Percentiles rank a stretch among this genome's conserved stretches.
Conservation (phyloP, 2,113 vertebrate genomes). For the Tyrannus savana region DNA sequence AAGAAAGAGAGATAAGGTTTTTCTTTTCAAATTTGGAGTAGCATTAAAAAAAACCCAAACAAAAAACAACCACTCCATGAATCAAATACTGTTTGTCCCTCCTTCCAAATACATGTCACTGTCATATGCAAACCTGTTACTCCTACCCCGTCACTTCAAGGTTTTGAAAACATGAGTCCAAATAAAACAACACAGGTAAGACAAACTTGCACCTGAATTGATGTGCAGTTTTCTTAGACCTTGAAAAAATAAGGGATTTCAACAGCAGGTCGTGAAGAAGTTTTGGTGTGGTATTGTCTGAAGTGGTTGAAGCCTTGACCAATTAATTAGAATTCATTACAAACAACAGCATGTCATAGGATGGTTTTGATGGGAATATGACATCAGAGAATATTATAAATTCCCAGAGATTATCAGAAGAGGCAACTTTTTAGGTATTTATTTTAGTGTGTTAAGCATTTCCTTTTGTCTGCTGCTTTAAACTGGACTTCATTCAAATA, state of each 20-base stretch:
- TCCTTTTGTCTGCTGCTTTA: background rate
- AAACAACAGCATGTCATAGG: background rate
- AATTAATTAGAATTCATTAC: background rate
- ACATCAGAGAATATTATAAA: background rate
- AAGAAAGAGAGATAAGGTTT: background rate
- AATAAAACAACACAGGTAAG: background rate
- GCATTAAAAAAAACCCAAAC: background rate
- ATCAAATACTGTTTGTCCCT: background rate
- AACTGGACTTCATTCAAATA: background rate
- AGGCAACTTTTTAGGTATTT: background rate
- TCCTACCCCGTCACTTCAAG: background rate
- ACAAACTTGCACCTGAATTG: background rate
- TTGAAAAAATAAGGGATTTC: background rate
- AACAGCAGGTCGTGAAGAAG: background rate
- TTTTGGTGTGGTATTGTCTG: background rate
- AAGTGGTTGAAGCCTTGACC: background rate
- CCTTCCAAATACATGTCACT: background rate
- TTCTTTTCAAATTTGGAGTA: background rate
- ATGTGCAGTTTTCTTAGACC: background rate
- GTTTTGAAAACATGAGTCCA: background rate
- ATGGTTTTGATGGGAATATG: background rate
- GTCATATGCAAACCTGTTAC: background rate
- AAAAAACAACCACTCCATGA: background rate
- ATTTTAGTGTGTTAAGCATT: background rate
- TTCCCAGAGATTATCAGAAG: background rate